These are phyloP conservation scores for Hyaena hyaena DNA, from an alignment of 2,113 vertebrate genomes.

Conservation along the genomic window DNA sequence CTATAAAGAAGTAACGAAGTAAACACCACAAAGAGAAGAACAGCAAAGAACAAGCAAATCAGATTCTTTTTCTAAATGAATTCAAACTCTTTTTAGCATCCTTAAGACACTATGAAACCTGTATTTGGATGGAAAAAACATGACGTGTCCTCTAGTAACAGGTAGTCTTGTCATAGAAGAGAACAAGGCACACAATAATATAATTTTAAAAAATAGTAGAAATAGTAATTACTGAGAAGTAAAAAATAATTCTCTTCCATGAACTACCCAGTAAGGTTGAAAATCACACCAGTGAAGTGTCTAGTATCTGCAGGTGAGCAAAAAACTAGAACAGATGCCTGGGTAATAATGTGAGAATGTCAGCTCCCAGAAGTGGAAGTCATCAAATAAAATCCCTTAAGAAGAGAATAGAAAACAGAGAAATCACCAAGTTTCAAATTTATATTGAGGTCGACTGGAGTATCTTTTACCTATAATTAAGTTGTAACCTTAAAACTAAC, in stretches of 20 bases:
- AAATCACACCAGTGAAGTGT: accelerated
- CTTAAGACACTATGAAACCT: not conserved
- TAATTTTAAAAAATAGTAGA: not conserved
- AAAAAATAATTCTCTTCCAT: not conserved
- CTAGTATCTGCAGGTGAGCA: accelerated
- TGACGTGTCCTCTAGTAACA: not conserved
- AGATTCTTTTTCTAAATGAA: not conserved
- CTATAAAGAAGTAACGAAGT: not conserved
- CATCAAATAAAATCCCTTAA: not conserved
- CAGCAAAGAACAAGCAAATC: not conserved
- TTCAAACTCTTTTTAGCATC: not conserved
- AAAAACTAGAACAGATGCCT: accelerated
- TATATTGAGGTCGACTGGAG: not conserved
- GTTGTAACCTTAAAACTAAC: not conserved
- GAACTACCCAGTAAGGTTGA: not conserved
- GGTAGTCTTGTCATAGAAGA: not conserved
- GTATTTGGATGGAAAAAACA: not conserved
- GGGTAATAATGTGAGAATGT: accelerated
- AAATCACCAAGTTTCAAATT: not conserved
- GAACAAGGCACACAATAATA: not conserved
- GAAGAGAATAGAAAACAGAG: not conserved
- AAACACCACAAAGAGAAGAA: not conserved
- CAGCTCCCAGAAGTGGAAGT: not conserved
- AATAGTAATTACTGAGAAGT: not conserved
- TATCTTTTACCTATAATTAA: not conserved